Conservation (phyloP, 2,888 invertebrate species). For the Odontocerum albicorne region DNA sequence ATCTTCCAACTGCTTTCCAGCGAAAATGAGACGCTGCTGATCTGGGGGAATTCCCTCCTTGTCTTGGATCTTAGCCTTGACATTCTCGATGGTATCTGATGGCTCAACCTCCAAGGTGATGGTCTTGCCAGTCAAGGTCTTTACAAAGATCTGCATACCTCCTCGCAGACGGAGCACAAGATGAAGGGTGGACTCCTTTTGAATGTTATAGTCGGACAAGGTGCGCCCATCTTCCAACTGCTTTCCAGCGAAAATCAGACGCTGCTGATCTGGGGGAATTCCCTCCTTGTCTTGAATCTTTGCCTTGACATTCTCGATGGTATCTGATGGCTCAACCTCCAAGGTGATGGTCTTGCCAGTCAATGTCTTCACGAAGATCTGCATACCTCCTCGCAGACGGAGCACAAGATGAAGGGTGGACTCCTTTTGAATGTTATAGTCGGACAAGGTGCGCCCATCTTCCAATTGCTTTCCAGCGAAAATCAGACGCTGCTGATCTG, state of each 20-base stretch:
- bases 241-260: conserved; percentile 59
- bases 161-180: conserved; percentile 55
- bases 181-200: conserved; percentile 62
- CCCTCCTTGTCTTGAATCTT: conserved; percentile 58
- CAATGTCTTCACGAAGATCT: conserved; percentile 62
- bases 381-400: conserved; percentile 56
- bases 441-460: conserved; percentile 59
- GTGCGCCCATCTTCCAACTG: conserved; percentile 61
- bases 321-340: conserved; percentile 48
- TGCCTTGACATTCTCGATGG: conserved; percentile 59
- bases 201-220: conserved; percentile 64
- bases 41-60: conserved; percentile 60
- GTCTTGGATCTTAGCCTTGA: conserved; percentile 56
- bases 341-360: conserved; percentile 62
- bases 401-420: conserved; percentile 60
- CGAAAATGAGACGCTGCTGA: conserved; percentile 59
- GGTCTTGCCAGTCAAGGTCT: conserved; percentile 60
- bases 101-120: conserved; percentile 58
- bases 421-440: conserved; percentile 66
- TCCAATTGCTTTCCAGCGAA: conserved; percentile 61
- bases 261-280: conserved; percentile 59
- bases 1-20: conserved; percentile 60
- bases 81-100: conserved; percentile 49
- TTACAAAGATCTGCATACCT: conserved; percentile 63
- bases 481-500: conserved; percentile 58